Conservation (phyloP, 2,797 vertebrate species). For the Arrhamphus sclerolepis region DNA sequence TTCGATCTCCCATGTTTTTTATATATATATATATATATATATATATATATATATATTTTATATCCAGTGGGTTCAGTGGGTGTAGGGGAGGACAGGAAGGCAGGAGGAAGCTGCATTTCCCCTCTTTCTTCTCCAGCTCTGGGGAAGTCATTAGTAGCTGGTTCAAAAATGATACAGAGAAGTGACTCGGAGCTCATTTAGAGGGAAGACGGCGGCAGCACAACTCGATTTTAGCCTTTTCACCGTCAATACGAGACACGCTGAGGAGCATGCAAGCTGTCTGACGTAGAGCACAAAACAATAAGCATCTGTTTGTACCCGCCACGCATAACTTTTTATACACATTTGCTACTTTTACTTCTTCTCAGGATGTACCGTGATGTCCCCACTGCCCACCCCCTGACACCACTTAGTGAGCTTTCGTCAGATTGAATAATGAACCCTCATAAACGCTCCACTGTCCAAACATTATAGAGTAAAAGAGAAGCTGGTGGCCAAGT, state of each 20-base stretch:
- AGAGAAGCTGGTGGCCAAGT: constrained; percentile 32
- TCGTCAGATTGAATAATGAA: constrained; percentile 59
- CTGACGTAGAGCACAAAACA: background rate
- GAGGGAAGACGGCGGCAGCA: constrained; percentile 19
- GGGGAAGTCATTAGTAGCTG: constrained; percentile 66
- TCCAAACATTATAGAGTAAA: constrained; percentile 50
- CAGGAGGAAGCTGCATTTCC: background rate
- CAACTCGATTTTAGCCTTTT: constrained; percentile 25
- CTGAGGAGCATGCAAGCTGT: constrained; percentile 7
- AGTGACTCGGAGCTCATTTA: constrained; percentile 48
- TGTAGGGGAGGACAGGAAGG: constrained; percentile 10
- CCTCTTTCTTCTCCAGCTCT: constrained; percentile 37
- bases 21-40: no score
- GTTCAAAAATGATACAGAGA: constrained; percentile 24
- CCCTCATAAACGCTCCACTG: constrained; percentile 39
- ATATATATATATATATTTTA: no score
- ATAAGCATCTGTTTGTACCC: background rate
- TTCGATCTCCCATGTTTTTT: no score
- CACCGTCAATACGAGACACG: constrained; percentile 11
- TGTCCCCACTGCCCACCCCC: constrained; percentile 22
- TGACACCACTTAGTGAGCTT: constrained; percentile 63
- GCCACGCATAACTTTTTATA: background rate
- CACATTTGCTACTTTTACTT: background rate
- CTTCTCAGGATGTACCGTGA: constrained; percentile 18
- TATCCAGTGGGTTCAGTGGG: constrained; percentile 8